Conservation (phyloP, 2,113 vertebrate genomes). For the Colinus virginianus region DNA sequence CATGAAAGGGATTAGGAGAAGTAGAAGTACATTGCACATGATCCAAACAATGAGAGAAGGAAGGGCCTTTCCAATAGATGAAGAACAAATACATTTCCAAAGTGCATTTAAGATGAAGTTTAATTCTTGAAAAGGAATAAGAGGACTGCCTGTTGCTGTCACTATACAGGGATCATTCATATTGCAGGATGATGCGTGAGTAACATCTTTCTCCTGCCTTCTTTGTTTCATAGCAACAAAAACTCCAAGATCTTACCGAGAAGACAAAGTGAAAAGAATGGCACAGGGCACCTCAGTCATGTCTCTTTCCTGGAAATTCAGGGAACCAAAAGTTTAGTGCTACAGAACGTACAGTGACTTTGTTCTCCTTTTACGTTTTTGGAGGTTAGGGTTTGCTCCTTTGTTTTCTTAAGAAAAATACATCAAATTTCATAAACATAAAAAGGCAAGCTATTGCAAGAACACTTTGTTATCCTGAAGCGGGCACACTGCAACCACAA, state of each 20-base stretch:
- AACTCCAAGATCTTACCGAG: not conserved
- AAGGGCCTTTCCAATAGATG: not conserved
- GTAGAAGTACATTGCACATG: slow-evolving; percentile 4
- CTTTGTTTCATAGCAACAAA: not conserved
- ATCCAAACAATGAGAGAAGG: slow-evolving; percentile 19
- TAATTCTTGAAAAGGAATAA: not conserved
- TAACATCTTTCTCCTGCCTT: not conserved
- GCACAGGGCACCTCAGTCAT: not conserved
- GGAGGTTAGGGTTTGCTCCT: too few relatives aligned
- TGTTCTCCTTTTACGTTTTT: not conserved
- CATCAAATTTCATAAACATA: not conserved
- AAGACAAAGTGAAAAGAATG: not conserved
- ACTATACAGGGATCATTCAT: not conserved
- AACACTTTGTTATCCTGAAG: not conserved
- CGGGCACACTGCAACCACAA: not conserved
- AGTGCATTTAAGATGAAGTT: not conserved
- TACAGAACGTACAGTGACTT: not conserved
- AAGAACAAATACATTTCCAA: not conserved
- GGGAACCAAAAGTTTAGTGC: not conserved
- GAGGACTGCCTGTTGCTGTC: not conserved
- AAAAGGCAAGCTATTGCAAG: not conserved
- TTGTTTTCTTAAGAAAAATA: not conserved
- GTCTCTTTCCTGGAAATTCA: not conserved
- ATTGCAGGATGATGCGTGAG: not conserved
- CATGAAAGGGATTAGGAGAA: slow-evolving; percentile 46